These are phyloP conservation scores for Drosophila merina DNA, from an alignment of 2,888 invertebrate genomes.

Conservation along the genomic window DNA sequence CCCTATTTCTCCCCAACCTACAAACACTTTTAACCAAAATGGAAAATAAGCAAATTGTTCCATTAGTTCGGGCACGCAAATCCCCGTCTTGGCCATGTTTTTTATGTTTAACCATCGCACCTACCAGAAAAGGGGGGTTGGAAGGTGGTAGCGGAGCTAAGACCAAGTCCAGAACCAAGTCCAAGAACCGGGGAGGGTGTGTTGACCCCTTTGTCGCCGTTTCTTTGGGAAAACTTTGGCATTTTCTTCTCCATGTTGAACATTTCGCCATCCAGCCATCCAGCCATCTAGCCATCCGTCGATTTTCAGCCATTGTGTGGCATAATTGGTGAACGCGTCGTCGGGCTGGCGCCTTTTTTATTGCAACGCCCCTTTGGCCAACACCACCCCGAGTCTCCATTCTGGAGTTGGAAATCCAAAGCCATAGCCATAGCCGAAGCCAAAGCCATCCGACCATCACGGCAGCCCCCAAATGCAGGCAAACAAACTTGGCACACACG, in stretches of 20 bases:
- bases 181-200: conserved; percentile 81
- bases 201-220: conserved; percentile 80
- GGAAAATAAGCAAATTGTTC: conserved; percentile 7
- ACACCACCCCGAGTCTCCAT: neutral
- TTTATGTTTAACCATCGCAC: conserved; percentile 38
- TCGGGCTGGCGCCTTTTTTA: conserved; percentile 64
- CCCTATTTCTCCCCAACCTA: neutral
- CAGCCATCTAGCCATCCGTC: conserved; percentile 24
- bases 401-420: neutral
- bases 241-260: conserved; percentile 22
- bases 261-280: conserved; percentile 10
- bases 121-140: conserved; percentile 7
- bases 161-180: conserved; percentile 41
- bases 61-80: conserved; percentile 36
- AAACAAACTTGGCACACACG: conserved; percentile 55
- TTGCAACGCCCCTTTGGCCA: conserved; percentile 44
- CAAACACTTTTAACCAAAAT: neutral
- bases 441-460: conserved; percentile 4
- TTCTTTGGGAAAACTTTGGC: conserved; percentile 29
- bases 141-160: neutral
- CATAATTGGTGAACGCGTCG: conserved; percentile 68
- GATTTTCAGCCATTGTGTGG: conserved; percentile 44
- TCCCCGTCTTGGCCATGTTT: conserved; percentile 12
- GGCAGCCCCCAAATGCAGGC: conserved; percentile 15
- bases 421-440: neutral